Conservation (phyloP, 64 coral and sea anemone species). For the Pocillopora verrucosa region DNA sequence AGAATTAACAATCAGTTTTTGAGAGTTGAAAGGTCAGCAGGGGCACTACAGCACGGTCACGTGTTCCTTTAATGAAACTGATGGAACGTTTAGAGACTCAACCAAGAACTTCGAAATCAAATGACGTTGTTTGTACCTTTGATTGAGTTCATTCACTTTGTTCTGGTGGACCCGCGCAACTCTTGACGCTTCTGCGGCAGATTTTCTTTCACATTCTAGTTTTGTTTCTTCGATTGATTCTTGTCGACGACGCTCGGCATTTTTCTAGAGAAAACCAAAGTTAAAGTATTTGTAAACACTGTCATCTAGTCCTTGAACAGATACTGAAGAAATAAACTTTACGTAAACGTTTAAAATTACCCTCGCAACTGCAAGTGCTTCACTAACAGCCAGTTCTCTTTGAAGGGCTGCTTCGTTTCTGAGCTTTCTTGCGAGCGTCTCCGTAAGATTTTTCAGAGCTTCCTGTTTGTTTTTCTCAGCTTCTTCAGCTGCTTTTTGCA, state of each 20-base stretch:
- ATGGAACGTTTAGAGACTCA: background rate
- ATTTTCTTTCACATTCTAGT: slow-evolving; percentile 68
- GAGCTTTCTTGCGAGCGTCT: slow-evolving; percentile 62
- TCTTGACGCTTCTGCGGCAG: slow-evolving; percentile 52
- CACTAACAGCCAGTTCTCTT: slow-evolving; percentile 76
- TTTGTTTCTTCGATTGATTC: slow-evolving; percentile 65
- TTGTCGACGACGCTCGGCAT: slow-evolving; percentile 49
- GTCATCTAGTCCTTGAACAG: background rate
- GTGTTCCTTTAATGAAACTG: too few species aligned
- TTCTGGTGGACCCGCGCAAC: slow-evolving; percentile 63
- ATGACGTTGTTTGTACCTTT: slow-evolving; percentile 49
- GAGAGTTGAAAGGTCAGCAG: too few species aligned
- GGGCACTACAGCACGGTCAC: too few species aligned
- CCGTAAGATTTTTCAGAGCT: slow-evolving; percentile 65
- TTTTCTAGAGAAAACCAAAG: slow-evolving; percentile 48
- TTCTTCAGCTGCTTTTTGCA: slow-evolving; percentile 62
- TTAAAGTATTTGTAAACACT: background rate
- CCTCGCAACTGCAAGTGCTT: slow-evolving; percentile 68
- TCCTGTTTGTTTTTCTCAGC: slow-evolving; percentile 78
- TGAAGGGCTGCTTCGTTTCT: slow-evolving; percentile 74
- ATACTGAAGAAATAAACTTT: background rate
- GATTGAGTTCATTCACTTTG: slow-evolving; percentile 61
- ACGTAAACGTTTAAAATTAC: slow-evolving; percentile 5
- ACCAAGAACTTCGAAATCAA: background rate
- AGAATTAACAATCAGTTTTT: too few species aligned